These are phyloP conservation scores for Cavia aperea DNA, from an alignment of 2,113 vertebrate species.

Conservation along the genomic window DNA sequence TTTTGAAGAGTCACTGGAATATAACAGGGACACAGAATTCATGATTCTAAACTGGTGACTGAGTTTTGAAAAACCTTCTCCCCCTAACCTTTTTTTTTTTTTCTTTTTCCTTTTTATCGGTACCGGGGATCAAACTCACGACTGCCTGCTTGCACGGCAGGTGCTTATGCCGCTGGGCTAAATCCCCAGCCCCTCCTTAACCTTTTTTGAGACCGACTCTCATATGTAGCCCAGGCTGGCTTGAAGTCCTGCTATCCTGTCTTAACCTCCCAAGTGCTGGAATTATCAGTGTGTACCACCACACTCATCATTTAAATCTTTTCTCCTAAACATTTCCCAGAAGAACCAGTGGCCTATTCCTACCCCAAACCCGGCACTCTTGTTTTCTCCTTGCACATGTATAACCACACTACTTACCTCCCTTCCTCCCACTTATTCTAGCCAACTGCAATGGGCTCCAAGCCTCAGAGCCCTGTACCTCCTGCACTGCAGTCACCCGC, in stretches of 20 bases:
- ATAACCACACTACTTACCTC: neutral
- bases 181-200: no score
- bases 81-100: neutral
- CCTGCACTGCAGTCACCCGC: neutral
- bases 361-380: neutral
- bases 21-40: neutral
- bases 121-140: no score
- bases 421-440: neutral
- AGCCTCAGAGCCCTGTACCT: neutral
- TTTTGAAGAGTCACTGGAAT: neutral
- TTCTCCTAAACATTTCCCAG: neutral
- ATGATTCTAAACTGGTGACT: neutral
- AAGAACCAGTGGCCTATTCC: neutral
- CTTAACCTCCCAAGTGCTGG: neutral
- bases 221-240: neutral
- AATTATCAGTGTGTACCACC: neutral
- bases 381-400: neutral
- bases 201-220: neutral
- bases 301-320: neutral
- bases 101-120: no score
- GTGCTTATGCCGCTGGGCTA: no score
- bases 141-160: no score
- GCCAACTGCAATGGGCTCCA: neutral
- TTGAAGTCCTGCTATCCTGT: neutral
- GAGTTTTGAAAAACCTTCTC: neutral